Percentiles rank a stretch among this genome's conserved stretches.
Evolutionary conservation across 1,140 invertebrate species (phyloP).

Genomic region (Varroa destructor): DNA sequence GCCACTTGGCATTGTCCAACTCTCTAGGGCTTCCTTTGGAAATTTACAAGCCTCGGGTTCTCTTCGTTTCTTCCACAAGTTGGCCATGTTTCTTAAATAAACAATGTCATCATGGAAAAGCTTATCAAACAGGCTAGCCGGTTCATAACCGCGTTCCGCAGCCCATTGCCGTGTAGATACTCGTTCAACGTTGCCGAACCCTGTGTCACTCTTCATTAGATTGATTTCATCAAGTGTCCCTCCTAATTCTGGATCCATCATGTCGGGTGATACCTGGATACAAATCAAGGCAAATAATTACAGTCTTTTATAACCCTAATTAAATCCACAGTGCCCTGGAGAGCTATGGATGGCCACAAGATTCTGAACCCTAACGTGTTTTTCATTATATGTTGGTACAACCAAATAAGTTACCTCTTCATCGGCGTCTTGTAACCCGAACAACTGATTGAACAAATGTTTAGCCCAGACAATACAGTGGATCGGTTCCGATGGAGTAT

Average conservation of each 20-base stretch:
- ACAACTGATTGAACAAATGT: conserved; percentile 95
- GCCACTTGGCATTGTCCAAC: background rate
- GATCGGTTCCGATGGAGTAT: conserved; percentile 97
- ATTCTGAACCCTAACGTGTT: too few relatives aligned
- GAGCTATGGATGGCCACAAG: too few relatives aligned
- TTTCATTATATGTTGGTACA: too few relatives aligned
- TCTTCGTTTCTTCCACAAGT: conserved; percentile 76
- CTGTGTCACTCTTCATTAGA: conserved; percentile 36
- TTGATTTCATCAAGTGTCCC: conserved; percentile 17
- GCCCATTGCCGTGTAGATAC: conserved; percentile 84
- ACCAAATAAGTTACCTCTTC: conserved; percentile 54
- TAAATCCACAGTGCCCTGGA: too few relatives aligned
- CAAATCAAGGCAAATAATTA: too few relatives aligned
- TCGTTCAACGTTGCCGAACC: conserved; percentile 58
- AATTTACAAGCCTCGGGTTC: conserved; percentile 67
- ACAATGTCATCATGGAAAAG: conserved; percentile 90
- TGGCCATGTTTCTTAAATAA: conserved; percentile 83
- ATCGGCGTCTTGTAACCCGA: conserved; percentile 88
- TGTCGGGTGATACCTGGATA: conserved; percentile 66
- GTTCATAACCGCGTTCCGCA: conserved; percentile 62
- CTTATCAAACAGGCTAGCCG: conserved; percentile 50
- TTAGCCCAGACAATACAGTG: conserved; percentile 99
- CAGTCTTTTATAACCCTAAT: too few relatives aligned
- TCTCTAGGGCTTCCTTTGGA: conserved; percentile 43
- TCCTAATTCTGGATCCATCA: conserved; percentile 70